Base-by-base conservation (phyloP, 2,888 invertebrate genomes). In the Drosophila stalkeri region DNA sequence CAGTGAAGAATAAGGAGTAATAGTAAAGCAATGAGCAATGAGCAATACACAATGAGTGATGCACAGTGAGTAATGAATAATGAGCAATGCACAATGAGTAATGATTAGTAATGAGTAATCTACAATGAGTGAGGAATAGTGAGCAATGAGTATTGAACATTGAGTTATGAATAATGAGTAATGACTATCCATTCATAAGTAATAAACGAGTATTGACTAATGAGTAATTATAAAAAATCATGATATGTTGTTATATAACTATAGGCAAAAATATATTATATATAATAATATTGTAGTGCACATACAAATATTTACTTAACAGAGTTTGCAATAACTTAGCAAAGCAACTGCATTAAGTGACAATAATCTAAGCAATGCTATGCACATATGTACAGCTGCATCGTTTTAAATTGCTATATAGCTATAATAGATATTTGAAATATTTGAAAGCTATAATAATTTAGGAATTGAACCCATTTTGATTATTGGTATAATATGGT, bases 401-500 rank as follows among this genome's bases (percentile, higher is more conserved):
- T 27, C 12, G 27, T n/a, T n/a, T 39, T 12, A 41, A 27, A 55
- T 39, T 23, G 39, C 5, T 55, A 20, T 16, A 14, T n/a, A n/a
- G 16, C 1, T 33, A 20, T 57, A 31, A 41, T 41, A 2, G 27
- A 39, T 23, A 23, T 43, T 43, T 41, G n/a, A 33, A 33, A 43
- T 59, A 47, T 39, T 37, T 27, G 23, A 37, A 39, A 41, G 41
- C 12, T 18, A 9, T 18, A 55, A 31, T 41, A 55, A 31, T 55
- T 55, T 55, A 16, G 47, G 47, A 49, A 31, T 39, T 51, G 39
- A 39, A 16, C 16, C 49, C 54, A 20, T 54, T 43, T 51, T 43
- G 20, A 52, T 41, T 31, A 31, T 20, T 23, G 46, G n/a, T 72
- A 46, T 49, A 72, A 56, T 49, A 54, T 33, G 47, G 37, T 59